Base-by-base conservation (phyloP, 2,113 vertebrate species). In the Sardina pilchardus region DNA sequence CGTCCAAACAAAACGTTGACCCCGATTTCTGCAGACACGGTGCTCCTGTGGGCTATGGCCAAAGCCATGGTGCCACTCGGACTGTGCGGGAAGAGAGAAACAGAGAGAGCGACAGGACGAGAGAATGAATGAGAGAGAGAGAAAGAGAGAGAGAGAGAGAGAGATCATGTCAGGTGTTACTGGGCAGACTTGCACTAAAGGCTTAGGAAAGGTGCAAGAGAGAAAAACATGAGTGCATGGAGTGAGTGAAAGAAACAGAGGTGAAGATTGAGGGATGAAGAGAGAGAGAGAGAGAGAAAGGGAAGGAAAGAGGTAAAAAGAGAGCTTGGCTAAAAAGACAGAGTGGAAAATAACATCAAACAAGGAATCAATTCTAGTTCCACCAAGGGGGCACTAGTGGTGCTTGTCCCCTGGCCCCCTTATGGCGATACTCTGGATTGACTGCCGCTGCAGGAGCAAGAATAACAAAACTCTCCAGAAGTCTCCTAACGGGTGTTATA, bases 61-160 rank as follows among this genome's bases (percentile, higher is more conserved):
- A 83, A 56, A 88, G 82, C 43, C 71, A 42, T 43, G 81, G 87
- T 88, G 71, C 87, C 87, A 83, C 83, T 83, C 82, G 81, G 71
- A 75, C 84, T 85, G 83, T 78, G 21, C 17, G 56, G 86, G 47
- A 56, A 82, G 71, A 78, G 34, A 36, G 30, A 78, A 4, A 67
- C 21, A 67, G 21, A 71, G n/a, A 71, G 26, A 71, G 26, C 12
- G 63, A 71, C 26, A 71, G 24, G 10, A 42, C 39, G 4, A 42
- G 0, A 42, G 39, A 42, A 42, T 42, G 39, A 42, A 42, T 42
- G 39, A 42, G 53, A 56, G 53, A 56, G 53, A 56, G 53, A 56
- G 53, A 56, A 4, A 56, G 53, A 56, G 53, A 56, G 53, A 56
- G 53, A 56, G 53, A 56, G 53, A 56, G 63, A 26, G 59, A 63